Base-by-base conservation (phyloP, 2,888 invertebrate species). In the Aplocera efformata region DNA sequence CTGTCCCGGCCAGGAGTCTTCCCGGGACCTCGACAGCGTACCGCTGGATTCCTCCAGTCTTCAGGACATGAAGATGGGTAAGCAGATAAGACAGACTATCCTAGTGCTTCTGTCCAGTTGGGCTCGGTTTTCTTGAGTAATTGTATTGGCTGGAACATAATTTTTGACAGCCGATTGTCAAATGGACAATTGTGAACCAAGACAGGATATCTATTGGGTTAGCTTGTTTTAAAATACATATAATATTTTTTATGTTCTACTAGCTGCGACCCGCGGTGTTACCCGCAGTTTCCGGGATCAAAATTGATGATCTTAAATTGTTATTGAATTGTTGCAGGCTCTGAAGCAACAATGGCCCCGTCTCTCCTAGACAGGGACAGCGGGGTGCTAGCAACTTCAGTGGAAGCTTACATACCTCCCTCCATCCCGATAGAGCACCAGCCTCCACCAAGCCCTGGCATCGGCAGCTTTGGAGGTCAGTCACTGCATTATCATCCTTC, bases 41-140 rank as follows among this genome's bases (percentile, higher is more conserved):
- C 91, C 95, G 23, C 93, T 95, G 1, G 96, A 96, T 81, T 94
- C 95, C 4, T 95, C 95, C 52, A 96, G 95, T 71, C 90, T 96
- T 58, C 93, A 93, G 55, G 96, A 96, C 67, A 90, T 95, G 63
- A 91, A 92, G 72, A 88, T 91, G 79, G 90, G 92, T 92, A 76
- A 64, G 69, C 50, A n/a, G n/a, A n/a, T n/a, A n/a, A n/a, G n/a
- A n/a, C n/a, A n/a, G n/a, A n/a, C n/a, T n/a, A n/a, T n/a, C n/a
- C n/a, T n/a, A n/a, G n/a, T n/a, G n/a, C n/a, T n/a, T n/a, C n/a
- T n/a, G n/a, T n/a, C n/a, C n/a, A n/a, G n/a, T n/a, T n/a, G n/a
- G n/a, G n/a, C n/a, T n/a, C n/a, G n/a, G n/a, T n/a, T n/a, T n/a
- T n/a, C n/a, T n/a, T n/a, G n/a, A n/a, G n/a, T n/a, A n/a, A n/a